These are phyloP conservation scores for Oreochromis tanganicae DNA, from an alignment of 2,113 vertebrate species.

Conservation along the genomic window DNA sequence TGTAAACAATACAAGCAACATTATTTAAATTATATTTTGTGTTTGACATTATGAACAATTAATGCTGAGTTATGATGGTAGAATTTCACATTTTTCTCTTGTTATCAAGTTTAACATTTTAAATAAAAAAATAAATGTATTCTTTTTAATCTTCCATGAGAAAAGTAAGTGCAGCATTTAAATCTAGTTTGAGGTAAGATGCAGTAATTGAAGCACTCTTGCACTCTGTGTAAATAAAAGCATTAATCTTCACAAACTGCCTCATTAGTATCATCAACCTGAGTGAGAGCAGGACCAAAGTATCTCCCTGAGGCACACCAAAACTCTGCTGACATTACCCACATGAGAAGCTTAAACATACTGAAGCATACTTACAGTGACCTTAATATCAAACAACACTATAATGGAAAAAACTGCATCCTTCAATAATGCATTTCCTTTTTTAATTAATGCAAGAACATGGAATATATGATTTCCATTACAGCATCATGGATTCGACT, in stretches of 20 bases:
- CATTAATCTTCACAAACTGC: conserved; percentile 29
- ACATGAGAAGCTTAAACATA: background rate
- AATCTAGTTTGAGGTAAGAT: background rate
- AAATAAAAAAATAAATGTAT: background rate
- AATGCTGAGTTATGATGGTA: background rate
- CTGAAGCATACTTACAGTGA: background rate
- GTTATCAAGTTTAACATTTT: background rate
- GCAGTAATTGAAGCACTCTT: conserved; percentile 4
- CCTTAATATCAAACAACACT: conserved; percentile 1
- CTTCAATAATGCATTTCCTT: conserved; percentile 2
- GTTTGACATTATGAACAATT: background rate
- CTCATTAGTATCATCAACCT: conserved; percentile 41
- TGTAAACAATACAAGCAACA: background rate
- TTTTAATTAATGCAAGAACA: conserved; percentile 19
- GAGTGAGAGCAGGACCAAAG: conserved; percentile 11
- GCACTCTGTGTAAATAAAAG: background rate
- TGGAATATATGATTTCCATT: background rate
- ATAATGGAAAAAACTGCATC: background rate
- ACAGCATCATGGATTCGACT: background rate
- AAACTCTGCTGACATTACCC: background rate
- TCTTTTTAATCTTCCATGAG: background rate
- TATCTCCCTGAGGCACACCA: background rate
- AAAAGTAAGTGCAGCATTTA: background rate
- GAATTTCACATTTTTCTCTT: background rate
- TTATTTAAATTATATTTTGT: background rate